phyloP scores from a whole-genome alignment of 2,888 invertebrate species.

The Cryptus viduatorius region DNA sequence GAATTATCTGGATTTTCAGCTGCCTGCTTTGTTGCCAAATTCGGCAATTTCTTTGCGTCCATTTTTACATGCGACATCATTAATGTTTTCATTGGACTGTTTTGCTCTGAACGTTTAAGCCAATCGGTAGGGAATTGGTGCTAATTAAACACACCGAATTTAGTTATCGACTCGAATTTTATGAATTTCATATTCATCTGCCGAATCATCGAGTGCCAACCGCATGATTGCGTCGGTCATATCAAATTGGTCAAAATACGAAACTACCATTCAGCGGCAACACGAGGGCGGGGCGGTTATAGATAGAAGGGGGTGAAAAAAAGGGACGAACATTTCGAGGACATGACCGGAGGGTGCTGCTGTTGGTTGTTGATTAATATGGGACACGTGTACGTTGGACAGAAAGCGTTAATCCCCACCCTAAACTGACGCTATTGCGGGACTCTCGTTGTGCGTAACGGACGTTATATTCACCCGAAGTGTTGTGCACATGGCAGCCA shows the following conservation, averaged over 20 bases:
- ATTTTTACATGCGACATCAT: too few relatives aligned
- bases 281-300: not conserved
- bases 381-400: conserved; percentile 41
- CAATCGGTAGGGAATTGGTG: too few relatives aligned
- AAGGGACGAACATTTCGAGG: conserved; percentile 46
- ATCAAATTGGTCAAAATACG: conserved; percentile 17
- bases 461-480: conserved; percentile 21
- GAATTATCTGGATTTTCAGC: too few relatives aligned
- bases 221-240: not conserved
- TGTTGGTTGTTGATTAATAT: conserved; percentile 52
- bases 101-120: too few relatives aligned
- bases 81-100: too few relatives aligned
- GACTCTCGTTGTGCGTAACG: conserved; percentile 10
- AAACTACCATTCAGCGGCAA: conserved; percentile 17
- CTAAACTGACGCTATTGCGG: conserved; percentile 15
- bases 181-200: conserved; percentile 5
- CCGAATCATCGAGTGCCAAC: conserved; percentile 22
- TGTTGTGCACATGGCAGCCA: conserved; percentile 7
- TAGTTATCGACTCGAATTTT: conserved; percentile 10
- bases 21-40: not conserved
- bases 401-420: conserved; percentile 48
- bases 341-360: conserved; percentile 13
- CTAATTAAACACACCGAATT: too few relatives aligned
- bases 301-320: not conserved
- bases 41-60: not conserved